Conservation (phyloP, 2,888 invertebrate genomes). For the Diarsia rubi region DNA sequence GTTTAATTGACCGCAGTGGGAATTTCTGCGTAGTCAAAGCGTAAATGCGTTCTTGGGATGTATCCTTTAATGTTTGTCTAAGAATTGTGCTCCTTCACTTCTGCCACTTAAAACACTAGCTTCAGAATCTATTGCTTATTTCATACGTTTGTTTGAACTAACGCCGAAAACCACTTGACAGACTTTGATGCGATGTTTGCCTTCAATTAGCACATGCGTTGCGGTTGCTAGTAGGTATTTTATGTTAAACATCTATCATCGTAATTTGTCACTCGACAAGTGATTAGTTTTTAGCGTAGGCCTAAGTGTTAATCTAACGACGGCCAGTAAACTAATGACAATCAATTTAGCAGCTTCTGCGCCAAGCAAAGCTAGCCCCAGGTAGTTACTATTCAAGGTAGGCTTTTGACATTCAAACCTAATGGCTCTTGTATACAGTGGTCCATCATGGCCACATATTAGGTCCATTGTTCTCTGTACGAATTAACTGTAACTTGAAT, state of each 20-base stretch:
- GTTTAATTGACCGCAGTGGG: slow-evolving; percentile 55
- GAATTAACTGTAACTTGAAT: too few relatives aligned
- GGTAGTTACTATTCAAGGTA: slow-evolving; percentile 38
- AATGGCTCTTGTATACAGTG: slow-evolving; percentile 30
- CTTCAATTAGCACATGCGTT: slow-evolving; percentile 1
- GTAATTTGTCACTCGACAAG: background rate
- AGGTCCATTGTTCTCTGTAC: background rate
- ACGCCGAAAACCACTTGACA: slow-evolving; percentile 12
- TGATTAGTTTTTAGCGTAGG: background rate
- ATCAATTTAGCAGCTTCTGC: slow-evolving; percentile 12
- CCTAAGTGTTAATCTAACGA: slow-evolving; percentile 9
- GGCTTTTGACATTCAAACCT: slow-evolving; percentile 37
- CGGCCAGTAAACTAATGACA: slow-evolving; percentile 2
- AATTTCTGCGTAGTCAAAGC: slow-evolving; percentile 44
- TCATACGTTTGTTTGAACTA: background rate
- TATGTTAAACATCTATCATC: slow-evolving; percentile 6
- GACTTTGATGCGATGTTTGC: background rate
- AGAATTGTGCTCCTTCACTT: background rate
- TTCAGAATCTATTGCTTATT: background rate
- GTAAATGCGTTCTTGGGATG: slow-evolving; percentile 25
- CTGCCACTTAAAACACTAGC: background rate
- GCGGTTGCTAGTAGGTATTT: slow-evolving; percentile 1
- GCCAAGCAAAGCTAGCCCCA: slow-evolving; percentile 40
- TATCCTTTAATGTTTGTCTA: slow-evolving; percentile 7
- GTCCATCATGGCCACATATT: background rate